Percentiles rank a stretch among this genome's conserved stretches.
These are phyloP conservation scores for Lontra canadensis DNA, from an alignment of 2,113 vertebrate species.

Conservation along the genomic window DNA sequence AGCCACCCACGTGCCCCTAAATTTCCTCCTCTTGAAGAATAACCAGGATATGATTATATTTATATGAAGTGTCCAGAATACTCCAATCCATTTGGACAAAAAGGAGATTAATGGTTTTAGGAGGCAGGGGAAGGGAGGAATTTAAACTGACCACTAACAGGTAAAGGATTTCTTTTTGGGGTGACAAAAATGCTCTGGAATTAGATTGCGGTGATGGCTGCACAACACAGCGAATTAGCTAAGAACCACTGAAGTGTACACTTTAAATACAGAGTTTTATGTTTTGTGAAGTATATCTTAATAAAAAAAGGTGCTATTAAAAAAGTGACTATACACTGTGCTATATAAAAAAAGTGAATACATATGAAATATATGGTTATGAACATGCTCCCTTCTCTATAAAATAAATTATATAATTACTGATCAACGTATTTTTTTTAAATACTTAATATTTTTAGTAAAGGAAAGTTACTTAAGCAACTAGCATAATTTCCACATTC, in stretches of 20 bases:
- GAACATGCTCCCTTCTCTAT: neutral
- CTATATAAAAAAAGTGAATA: neutral
- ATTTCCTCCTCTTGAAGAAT: constrained; percentile 33
- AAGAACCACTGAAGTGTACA: neutral
- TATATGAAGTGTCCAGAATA: neutral
- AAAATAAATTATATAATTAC: neutral
- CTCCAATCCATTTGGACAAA: neutral
- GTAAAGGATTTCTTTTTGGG: neutral
- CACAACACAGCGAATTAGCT: neutral
- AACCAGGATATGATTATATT: neutral
- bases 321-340: neutral
- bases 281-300: neutral
- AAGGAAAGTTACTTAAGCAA: constrained; percentile 8
- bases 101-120: neutral
- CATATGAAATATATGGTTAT: neutral
- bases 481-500: constrained; percentile 20
- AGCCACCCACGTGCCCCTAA: neutral
- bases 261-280: constrained; percentile 9
- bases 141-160: neutral
- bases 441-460: constrained; percentile 43
- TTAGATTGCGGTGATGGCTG: neutral
- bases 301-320: neutral
- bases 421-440: neutral
- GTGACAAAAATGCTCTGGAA: neutral
- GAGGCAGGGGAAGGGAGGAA: neutral